These are phyloP conservation scores for Nymphicus hollandicus DNA, from an alignment of 2,113 vertebrate species.

Conservation along the genomic window DNA sequence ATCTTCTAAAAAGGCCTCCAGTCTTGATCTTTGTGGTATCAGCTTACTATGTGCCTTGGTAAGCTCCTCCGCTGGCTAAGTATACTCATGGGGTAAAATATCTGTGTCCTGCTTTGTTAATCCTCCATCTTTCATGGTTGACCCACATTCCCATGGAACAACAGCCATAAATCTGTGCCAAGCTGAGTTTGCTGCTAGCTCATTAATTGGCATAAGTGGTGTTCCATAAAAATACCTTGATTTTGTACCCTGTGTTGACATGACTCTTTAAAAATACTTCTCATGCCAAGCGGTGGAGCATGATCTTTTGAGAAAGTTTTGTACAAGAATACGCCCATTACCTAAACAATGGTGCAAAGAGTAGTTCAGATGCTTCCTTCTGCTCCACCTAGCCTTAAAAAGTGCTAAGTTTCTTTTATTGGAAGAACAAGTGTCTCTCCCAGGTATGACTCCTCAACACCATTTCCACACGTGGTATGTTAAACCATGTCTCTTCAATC, in stretches of 20 bases:
- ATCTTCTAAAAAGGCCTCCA: not conserved
- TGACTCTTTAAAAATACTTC: not conserved
- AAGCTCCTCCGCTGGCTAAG: not conserved
- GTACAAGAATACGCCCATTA: not conserved
- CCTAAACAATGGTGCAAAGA: fast-evolving
- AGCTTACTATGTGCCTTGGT: not conserved
- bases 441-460: not conserved
- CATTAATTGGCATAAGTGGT: not conserved
- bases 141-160: not conserved
- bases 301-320: not conserved
- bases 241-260: not conserved
- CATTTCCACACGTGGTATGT: fast-evolving
- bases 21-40: not conserved
- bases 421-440: not conserved
- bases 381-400: not conserved
- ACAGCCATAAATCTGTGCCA: not conserved
- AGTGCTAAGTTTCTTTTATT: not conserved
- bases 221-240: not conserved
- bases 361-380: not conserved
- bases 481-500: not conserved
- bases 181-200: not conserved
- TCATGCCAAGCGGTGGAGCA: not conserved
- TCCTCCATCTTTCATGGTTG: not conserved
- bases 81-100: not conserved
- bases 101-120: not conserved